A percentile compares a stretch with the other conserved stretches of the same genome.
These are phyloP conservation scores for Uria aalge DNA, from an alignment of 2,113 vertebrate species.

Conservation along the genomic window DNA sequence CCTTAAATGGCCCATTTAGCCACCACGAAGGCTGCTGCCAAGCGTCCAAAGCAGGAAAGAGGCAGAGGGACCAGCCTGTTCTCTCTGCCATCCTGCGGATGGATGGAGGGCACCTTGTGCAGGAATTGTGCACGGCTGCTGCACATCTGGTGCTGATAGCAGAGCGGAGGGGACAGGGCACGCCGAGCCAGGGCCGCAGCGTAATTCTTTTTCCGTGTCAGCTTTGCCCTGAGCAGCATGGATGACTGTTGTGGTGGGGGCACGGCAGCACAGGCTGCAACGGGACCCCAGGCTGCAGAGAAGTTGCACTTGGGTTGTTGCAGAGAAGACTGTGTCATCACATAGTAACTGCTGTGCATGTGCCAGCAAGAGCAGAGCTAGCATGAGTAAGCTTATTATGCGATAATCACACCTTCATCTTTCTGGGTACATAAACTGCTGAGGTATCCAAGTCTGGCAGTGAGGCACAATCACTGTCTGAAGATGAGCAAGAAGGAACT, in stretches of 20 bases:
- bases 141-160: neutral
- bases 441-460: conserved; percentile 32
- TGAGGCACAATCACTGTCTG: conserved; percentile 18
- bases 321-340: neutral
- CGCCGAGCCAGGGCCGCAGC: rapidly evolving
- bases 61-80: neutral
- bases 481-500: neutral
- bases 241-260: neutral
- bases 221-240: neutral
- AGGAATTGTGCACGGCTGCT: neutral
- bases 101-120: neutral
- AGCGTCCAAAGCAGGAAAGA: rapidly evolving
- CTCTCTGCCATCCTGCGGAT: neutral
- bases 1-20: neutral
- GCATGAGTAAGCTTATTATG: conserved; percentile 63
- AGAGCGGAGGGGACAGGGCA: neutral
- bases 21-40: neutral
- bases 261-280: neutral
- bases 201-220: neutral
- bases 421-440: conserved; percentile 57
- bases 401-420: conserved; percentile 50
- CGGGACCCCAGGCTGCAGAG: neutral
- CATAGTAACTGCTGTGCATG: conserved; percentile 50
- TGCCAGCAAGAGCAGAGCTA: conserved; percentile 54
- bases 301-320: neutral